Evolutionary conservation across 2,888 invertebrate genomes (phyloP).

Genomic region (Troglohyphantes excavatus): DNA sequence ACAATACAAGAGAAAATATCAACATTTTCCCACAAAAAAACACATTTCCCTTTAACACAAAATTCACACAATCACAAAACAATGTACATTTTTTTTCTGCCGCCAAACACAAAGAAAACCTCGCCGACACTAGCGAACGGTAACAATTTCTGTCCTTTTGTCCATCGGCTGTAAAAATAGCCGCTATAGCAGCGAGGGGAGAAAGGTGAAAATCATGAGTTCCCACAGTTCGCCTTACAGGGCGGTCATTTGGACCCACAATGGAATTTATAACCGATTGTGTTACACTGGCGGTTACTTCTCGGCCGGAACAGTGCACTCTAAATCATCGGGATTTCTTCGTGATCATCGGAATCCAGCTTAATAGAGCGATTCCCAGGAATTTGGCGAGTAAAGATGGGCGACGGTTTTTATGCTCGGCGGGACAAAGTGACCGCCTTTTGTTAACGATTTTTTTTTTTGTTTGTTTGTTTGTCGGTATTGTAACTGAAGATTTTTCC

Average conservation of each 20-base stretch:
- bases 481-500: no score
- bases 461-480: slow-evolving; percentile 24
- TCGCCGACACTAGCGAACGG: slow-evolving; percentile 37
- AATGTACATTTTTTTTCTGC: slow-evolving; percentile 3
- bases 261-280: slow-evolving; percentile 59
- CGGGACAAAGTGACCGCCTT: slow-evolving; percentile 53
- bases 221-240: slow-evolving; percentile 66
- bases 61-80: neutral
- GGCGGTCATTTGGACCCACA: slow-evolving; percentile 24
- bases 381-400: slow-evolving; percentile 25
- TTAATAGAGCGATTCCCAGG: slow-evolving; percentile 66
- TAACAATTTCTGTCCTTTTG: slow-evolving; percentile 65
- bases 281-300: slow-evolving; percentile 51
- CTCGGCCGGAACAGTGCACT: slow-evolving; percentile 34
- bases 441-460: slow-evolving; percentile 35
- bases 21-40: no score
- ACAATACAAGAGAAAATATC: no score
- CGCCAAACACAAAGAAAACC: slow-evolving; percentile 3
- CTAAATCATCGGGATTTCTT: slow-evolving; percentile 51
- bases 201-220: slow-evolving; percentile 70
- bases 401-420: slow-evolving; percentile 28
- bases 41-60: slow-evolving; percentile 7
- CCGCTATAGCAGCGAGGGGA: no score
- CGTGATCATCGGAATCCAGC: slow-evolving; percentile 23
- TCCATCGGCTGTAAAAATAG: slow-evolving; percentile 60